A percentile compares a stretch with the other conserved stretches of the same genome.
These are phyloP conservation scores for Cataglyphis altisquamis DNA, from an alignment of 2,888 invertebrate species.

Conservation along the genomic window DNA sequence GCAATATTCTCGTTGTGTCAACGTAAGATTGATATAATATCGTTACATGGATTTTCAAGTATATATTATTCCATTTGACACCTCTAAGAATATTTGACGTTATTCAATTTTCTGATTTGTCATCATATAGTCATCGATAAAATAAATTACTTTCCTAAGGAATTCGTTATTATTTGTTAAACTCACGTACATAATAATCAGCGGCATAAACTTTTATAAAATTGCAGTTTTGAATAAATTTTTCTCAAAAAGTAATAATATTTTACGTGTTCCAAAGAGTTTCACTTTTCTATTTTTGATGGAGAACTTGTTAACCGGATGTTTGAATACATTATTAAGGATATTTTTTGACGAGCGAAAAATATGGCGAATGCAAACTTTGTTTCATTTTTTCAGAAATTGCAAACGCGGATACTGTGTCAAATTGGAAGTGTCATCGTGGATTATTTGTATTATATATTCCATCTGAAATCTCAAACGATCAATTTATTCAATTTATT, in stretches of 20 bases:
- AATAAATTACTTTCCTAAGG: background rate
- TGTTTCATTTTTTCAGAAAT: conserved; percentile 52
- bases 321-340: background rate
- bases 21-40: background rate
- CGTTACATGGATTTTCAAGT: background rate
- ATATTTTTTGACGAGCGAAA: background rate
- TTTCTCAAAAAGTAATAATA: background rate
- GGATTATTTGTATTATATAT: conserved; percentile 56
- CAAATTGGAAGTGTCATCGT: background rate
- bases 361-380: background rate
- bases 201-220: background rate
- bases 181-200: background rate
- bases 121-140: background rate
- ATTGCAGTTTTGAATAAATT: background rate
- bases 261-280: background rate
- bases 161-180: background rate
- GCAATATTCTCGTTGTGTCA: background rate
- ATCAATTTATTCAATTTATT: conserved; percentile 61
- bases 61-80: background rate
- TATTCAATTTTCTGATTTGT: background rate
- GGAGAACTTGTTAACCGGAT: background rate
- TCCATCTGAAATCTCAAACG: conserved; percentile 53
- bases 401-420: background rate
- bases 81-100: background rate
- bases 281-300: background rate